Conservation (phyloP, 2,797 vertebrate species). For the Sternarchorhynchus goeldii region DNA sequence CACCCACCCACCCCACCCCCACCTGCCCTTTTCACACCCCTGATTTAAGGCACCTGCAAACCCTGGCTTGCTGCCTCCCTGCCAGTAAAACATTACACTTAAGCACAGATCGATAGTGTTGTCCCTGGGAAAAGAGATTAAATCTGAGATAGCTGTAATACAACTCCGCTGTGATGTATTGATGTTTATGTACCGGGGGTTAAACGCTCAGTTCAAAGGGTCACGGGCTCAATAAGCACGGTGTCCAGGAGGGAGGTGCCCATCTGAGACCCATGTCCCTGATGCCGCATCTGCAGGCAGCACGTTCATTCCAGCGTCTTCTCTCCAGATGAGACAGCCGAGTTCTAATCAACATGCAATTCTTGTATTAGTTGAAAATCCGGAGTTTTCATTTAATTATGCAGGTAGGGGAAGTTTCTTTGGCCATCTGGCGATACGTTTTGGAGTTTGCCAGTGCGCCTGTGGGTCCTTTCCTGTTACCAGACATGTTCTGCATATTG, state of each 20-base stretch:
- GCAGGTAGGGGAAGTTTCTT: conserved; percentile 1
- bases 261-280: neutral
- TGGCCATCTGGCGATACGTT: neutral
- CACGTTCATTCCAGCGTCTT: too few species aligned
- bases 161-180: conserved; percentile 66
- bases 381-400: too few species aligned
- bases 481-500: too few species aligned
- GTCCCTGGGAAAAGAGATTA: conserved; percentile 72
- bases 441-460: too few species aligned
- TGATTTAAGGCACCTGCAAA: conserved; percentile 49
- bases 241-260: conserved; percentile 69
- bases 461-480: too few species aligned
- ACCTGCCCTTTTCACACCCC: neutral
- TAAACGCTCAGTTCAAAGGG: conserved; percentile 76
- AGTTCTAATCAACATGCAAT: too few species aligned
- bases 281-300: too few species aligned
- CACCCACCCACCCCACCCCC: neutral
- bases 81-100: conserved; percentile 68
- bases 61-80: conserved; percentile 43
- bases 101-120: conserved; percentile 75
- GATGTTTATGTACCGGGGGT: conserved; percentile 74
- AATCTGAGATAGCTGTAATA: conserved; percentile 63
- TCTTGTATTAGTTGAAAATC: too few species aligned
- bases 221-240: conserved; percentile 74
- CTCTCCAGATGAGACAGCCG: too few species aligned